Conservation (phyloP, 2,113 vertebrate species). For the Taxidea taxus region DNA sequence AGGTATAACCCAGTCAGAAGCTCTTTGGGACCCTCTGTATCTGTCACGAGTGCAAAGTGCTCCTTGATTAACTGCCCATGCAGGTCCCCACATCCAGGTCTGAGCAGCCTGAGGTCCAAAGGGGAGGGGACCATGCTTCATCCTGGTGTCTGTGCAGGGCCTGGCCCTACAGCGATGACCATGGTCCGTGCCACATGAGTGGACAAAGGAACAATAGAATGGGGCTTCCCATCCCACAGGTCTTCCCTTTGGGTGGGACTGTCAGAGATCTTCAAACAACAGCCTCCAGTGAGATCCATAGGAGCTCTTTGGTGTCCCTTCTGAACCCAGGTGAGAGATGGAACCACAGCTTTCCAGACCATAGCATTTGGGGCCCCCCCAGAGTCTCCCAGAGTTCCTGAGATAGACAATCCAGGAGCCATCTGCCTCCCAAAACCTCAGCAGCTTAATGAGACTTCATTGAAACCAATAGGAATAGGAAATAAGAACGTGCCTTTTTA, state of each 20-base stretch:
- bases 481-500: conserved; percentile 79
- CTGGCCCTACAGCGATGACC: rapidly evolving
- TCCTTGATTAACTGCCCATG: not conserved
- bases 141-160: rapidly evolving
- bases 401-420: not conserved
- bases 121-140: rapidly evolving
- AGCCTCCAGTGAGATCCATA: rapidly evolving
- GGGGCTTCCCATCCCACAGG: rapidly evolving
- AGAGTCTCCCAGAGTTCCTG: not conserved
- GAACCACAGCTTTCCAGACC: rapidly evolving
- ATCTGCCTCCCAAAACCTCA: not conserved
- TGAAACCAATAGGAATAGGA: conserved; percentile 62
- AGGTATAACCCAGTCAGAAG: rapidly evolving
- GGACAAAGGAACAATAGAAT: not conserved
- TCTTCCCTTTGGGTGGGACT: not conserved
- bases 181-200: rapidly evolving
- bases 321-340: not conserved
- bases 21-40: not conserved
- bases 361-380: rapidly evolving
- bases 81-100: rapidly evolving
- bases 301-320: too few species aligned
- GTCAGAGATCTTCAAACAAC: not conserved
- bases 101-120: not conserved
- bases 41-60: rapidly evolving
- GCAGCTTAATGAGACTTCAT: conserved; percentile 71